A percentile compares a stretch with the other conserved stretches of the same genome.
Conservation (phyloP, 2,113 vertebrate genomes). For the Anguilla rostrata region DNA sequence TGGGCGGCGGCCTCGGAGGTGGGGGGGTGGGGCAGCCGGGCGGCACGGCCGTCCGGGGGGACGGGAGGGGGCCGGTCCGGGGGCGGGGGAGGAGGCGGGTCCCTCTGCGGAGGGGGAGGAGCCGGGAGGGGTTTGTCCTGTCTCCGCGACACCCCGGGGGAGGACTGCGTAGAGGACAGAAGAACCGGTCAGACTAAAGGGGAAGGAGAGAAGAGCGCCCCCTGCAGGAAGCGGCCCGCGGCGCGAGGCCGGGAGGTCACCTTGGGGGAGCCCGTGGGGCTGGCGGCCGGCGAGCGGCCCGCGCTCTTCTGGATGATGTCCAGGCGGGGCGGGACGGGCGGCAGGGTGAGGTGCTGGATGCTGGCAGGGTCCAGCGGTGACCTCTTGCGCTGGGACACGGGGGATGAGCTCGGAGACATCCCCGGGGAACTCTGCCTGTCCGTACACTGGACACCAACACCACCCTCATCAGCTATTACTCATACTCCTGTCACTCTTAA, state of each 20-base stretch:
- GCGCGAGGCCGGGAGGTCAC: constrained; percentile 49
- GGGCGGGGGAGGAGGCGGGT: constrained; percentile 85
- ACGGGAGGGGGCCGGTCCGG: constrained; percentile 83
- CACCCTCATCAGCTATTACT: too few species aligned
- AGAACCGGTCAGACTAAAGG: not conserved
- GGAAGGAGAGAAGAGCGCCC: not conserved
- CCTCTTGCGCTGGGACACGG: constrained; percentile 86
- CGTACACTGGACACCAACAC: constrained; percentile 65
- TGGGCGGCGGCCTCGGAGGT: constrained; percentile 74
- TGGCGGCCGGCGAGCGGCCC: constrained; percentile 84
- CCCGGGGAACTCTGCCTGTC: constrained; percentile 91
- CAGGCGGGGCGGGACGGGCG: constrained; percentile 89
- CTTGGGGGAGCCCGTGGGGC: constrained; percentile 89
- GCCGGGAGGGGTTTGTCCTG: constrained; percentile 94
- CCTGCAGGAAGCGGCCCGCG: too few species aligned
- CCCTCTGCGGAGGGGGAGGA: constrained; percentile 85
- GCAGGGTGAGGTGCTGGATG: constrained; percentile 84
- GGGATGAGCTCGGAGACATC: constrained; percentile 91
- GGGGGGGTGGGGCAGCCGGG: constrained; percentile 69
- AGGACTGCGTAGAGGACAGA: constrained; percentile 73
- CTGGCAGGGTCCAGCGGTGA: constrained; percentile 73
- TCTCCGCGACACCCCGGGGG: constrained; percentile 88
- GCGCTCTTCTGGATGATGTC: constrained; percentile 92
- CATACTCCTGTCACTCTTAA: too few species aligned
- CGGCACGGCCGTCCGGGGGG: constrained; percentile 74